phyloP scores from a whole-genome alignment of 2,888 invertebrate species.

The Andrena trimmerana region DNA sequence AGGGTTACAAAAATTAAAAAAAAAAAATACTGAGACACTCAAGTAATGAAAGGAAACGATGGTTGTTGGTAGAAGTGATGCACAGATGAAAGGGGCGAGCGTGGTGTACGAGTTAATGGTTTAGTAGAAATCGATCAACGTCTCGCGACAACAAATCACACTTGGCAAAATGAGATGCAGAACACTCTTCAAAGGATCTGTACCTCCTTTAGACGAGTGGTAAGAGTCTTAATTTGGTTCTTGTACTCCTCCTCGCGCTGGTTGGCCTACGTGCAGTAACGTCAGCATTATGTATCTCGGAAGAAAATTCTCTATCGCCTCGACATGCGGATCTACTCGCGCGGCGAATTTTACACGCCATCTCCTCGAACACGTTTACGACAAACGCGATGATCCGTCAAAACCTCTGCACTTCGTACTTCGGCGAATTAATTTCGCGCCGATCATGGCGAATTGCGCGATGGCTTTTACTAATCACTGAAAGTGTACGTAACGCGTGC shows the following conservation, averaged over 20 bases:
- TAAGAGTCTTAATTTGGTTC: constrained; percentile 99
- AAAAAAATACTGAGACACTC: background rate
- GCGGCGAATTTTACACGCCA: background rate
- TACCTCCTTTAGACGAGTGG: constrained; percentile 99
- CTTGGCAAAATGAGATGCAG: constrained; percentile 58
- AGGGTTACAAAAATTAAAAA: constrained; percentile 57
- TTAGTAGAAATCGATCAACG: constrained; percentile 39
- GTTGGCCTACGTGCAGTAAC: constrained; percentile 92
- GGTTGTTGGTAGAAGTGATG: background rate
- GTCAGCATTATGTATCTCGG: constrained; percentile 62
- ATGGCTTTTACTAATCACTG: background rate
- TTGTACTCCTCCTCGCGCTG: constrained; percentile 99
- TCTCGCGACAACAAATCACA: constrained; percentile 65
- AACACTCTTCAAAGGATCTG: constrained; percentile 75
- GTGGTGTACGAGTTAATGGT: constrained; percentile 56
- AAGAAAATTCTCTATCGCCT: background rate
- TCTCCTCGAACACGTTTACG: background rate
- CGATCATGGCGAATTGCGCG: constrained; percentile 1
- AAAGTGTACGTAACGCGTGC: background rate
- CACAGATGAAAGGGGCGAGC: background rate
- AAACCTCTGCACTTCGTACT: background rate
- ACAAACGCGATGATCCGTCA: background rate
- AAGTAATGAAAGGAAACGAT: background rate
- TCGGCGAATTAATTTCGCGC: background rate
- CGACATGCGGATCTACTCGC: background rate